A percentile compares a stretch with the other conserved stretches of the same genome.
Evolutionary conservation across 2,113 vertebrate genomes (phyloP).

Genomic region (Odocoileus virginianus): DNA sequence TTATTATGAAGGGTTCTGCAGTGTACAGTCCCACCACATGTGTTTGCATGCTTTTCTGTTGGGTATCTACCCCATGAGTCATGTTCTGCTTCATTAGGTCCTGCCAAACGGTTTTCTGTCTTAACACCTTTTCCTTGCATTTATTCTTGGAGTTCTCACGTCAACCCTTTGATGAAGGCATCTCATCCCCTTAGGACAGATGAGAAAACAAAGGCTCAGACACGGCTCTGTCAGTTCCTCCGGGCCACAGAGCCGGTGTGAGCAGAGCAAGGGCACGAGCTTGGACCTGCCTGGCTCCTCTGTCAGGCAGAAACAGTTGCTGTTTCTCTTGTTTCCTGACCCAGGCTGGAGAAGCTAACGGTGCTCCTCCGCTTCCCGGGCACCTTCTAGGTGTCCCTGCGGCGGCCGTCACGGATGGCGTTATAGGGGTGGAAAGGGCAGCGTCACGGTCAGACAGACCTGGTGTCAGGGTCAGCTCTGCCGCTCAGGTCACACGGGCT

Average conservation of each 20-base stretch:
- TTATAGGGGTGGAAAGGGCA: background rate
- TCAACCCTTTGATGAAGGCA: background rate
- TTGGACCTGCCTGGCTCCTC: background rate
- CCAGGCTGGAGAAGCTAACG: background rate
- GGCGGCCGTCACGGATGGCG: accelerated
- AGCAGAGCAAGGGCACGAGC: background rate
- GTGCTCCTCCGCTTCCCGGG: background rate
- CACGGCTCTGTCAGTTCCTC: background rate
- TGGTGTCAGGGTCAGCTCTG: background rate
- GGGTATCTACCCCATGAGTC: accelerated
- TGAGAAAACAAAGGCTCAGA: background rate
- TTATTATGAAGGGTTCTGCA: accelerated
- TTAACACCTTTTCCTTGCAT: background rate
- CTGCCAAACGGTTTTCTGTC: background rate
- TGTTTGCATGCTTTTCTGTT: background rate
- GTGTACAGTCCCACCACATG: accelerated
- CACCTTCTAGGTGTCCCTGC: background rate
- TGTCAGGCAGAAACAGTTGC: background rate
- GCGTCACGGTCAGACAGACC: background rate
- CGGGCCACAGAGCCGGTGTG: background rate
- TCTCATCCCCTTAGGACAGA: background rate
- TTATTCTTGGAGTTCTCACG: background rate
- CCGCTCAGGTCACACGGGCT: accelerated
- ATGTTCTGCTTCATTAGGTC: background rate
- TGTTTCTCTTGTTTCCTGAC: background rate